phyloP scores from a whole-genome alignment of 1,140 invertebrate species.

The Aphelinus certus region DNA sequence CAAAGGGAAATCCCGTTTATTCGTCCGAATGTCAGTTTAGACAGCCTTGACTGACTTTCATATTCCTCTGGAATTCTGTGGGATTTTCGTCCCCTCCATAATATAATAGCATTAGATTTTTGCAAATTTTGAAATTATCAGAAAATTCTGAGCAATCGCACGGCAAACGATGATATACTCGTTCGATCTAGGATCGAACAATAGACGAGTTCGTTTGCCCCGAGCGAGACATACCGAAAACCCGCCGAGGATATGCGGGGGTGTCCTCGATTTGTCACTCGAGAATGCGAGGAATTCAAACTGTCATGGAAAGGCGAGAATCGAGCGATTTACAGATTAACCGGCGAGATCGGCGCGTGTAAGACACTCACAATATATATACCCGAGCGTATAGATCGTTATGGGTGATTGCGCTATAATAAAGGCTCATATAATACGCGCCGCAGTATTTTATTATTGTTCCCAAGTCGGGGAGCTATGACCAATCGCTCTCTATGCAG shows the following conservation, averaged over 20 bases:
- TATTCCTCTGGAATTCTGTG: too few species aligned
- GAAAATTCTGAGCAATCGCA: too few species aligned
- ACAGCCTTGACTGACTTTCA: too few species aligned
- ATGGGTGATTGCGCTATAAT: not conserved
- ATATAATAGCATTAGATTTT: too few species aligned
- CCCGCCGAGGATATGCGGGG: conserved; percentile 1
- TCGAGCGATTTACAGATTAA: not conserved
- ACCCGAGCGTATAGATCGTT: not conserved
- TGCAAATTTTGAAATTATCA: too few species aligned
- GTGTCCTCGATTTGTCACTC: conserved; percentile 24
- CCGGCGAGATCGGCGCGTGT: not conserved
- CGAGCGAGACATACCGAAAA: not conserved
- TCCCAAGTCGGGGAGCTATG: too few species aligned
- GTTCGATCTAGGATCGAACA: not conserved
- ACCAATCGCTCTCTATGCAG: too few species aligned
- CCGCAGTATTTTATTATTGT: too few species aligned
- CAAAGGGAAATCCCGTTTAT: too few species aligned
- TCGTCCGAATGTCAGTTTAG: too few species aligned
- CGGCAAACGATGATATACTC: not conserved
- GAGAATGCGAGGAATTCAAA: not conserved
- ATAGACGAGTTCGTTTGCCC: not conserved
- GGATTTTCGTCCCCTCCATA: too few species aligned
- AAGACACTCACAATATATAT: not conserved
- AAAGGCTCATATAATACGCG: too few species aligned
- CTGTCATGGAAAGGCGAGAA: not conserved